These are phyloP conservation scores for Mohoua ochrocephala DNA, from an alignment of 2,113 vertebrate species.

Conservation along the genomic window DNA sequence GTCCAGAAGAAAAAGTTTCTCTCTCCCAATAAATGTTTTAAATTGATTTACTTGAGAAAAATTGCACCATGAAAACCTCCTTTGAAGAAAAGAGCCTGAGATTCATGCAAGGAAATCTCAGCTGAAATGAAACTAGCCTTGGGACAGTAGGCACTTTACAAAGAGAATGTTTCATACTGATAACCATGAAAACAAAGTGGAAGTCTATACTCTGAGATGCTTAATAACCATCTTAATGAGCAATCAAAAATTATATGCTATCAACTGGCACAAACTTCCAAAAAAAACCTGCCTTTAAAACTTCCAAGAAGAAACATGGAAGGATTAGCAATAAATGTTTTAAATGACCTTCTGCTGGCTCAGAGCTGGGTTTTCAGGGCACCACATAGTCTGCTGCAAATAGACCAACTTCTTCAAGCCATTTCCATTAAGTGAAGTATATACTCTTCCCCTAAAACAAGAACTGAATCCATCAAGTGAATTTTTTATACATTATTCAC, in stretches of 20 bases:
- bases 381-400: background rate
- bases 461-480: background rate
- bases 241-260: slow-evolving; percentile 49
- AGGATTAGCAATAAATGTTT: background rate
- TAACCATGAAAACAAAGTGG: slow-evolving; percentile 54
- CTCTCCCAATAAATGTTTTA: slow-evolving; percentile 50
- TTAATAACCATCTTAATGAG: slow-evolving; percentile 60
- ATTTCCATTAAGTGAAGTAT: background rate
- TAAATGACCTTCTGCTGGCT: background rate
- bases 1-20: slow-evolving; percentile 20
- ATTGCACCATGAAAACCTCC: slow-evolving; percentile 19
- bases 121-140: slow-evolving; percentile 54
- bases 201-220: slow-evolving; percentile 14
- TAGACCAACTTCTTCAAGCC: background rate
- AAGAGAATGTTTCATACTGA: slow-evolving; percentile 57
- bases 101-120: background rate
- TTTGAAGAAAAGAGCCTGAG: slow-evolving; percentile 59
- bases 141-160: slow-evolving; percentile 25
- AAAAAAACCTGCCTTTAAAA: slow-evolving; percentile 21
- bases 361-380: background rate
- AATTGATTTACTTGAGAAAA: slow-evolving; percentile 67
- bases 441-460: background rate
- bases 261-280: background rate
- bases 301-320: slow-evolving; percentile 1
- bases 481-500: background rate